Evolutionary conservation across 2,888 invertebrate genomes (phyloP).

Genomic region (Metellina segmentata): DNA sequence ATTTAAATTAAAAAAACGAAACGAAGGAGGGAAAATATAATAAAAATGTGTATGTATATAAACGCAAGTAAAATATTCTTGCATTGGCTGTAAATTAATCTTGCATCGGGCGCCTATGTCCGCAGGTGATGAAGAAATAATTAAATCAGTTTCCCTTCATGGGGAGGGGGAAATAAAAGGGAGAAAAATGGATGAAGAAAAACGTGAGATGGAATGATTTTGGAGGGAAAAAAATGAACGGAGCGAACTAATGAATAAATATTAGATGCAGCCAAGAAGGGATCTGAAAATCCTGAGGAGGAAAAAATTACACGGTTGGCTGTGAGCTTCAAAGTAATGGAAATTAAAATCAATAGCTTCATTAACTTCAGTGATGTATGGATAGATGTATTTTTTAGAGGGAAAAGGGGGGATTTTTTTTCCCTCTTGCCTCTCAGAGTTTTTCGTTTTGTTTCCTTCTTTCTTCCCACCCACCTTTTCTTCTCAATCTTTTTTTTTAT

Average conservation of each 20-base stretch:
- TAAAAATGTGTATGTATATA: constrained; percentile 55
- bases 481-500: constrained; percentile 42
- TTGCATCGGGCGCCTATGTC: constrained; percentile 65
- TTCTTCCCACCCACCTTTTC: constrained; percentile 31
- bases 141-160: constrained; percentile 75
- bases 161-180: constrained; percentile 55
- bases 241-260: constrained; percentile 75
- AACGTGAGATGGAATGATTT: constrained; percentile 38
- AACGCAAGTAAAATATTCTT: constrained; percentile 70
- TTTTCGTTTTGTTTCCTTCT: constrained; percentile 49
- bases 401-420: constrained; percentile 22
- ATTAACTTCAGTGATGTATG: constrained; percentile 76
- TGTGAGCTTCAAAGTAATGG: constrained; percentile 71
- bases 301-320: constrained; percentile 54
- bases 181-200: constrained; percentile 37
- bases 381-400: constrained; percentile 54
- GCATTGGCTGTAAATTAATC: constrained; percentile 76
- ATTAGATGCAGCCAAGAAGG: constrained; percentile 70
- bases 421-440: constrained; percentile 14
- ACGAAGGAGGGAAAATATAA: background rate
- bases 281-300: constrained; percentile 54
- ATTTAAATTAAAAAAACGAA: constrained; percentile 41
- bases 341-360: constrained; percentile 77
- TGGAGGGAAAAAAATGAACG: constrained; percentile 41
- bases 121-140: constrained; percentile 76